Evolutionary conservation across 2,113 vertebrate species (phyloP), one percentile per base, ranked within the genome.

Genomic region (Trogon surrucura): DNA sequence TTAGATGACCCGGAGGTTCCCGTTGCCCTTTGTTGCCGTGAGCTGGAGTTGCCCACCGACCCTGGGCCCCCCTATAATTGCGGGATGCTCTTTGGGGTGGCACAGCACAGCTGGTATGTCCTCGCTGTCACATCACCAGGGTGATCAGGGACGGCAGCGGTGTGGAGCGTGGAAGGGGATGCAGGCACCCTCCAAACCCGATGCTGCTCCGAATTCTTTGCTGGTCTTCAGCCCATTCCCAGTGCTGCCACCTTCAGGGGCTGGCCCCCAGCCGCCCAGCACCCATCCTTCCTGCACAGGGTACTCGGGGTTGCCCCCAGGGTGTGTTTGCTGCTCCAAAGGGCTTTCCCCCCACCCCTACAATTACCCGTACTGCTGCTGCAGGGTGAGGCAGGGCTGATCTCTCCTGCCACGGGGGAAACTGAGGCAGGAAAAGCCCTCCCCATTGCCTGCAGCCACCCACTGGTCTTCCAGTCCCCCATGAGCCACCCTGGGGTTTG

Each of bases 341-440:
- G 29, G 8, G 19, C 3, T 74, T 86, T 71, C 26, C 15, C 8
- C 23, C 32, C 27, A 17, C 48, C 25, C 16, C 17, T 41, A 13
- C 41, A 41, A 41, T 41, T 41, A 41, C 13, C 41, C 41, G 41
- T 41, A 41, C 41, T 41, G 71, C 41, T 38, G 81, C 64, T 14
- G 1, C 58, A 19, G 61, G 30, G 26, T 4, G 44, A 89, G 77
- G 53, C 62, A 38, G 34, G 17, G 51, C 69, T 11, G 29, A 29
- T 20, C 22, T 30, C 18, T 22, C 26, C 67, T 10, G 26, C 93
- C 83, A 85, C 7, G 3, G 60, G 77, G 91, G 89, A 95, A 95
- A 95, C 89, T 74, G 89, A 94, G 91, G 93, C 91, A 95, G 89
- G 65, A 65, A 81, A 91, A 14, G 45, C 53, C 65, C 75, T 85